Evolutionary conservation across 2,113 vertebrate genomes (phyloP).

Genomic region (Silurus meridionalis): DNA sequence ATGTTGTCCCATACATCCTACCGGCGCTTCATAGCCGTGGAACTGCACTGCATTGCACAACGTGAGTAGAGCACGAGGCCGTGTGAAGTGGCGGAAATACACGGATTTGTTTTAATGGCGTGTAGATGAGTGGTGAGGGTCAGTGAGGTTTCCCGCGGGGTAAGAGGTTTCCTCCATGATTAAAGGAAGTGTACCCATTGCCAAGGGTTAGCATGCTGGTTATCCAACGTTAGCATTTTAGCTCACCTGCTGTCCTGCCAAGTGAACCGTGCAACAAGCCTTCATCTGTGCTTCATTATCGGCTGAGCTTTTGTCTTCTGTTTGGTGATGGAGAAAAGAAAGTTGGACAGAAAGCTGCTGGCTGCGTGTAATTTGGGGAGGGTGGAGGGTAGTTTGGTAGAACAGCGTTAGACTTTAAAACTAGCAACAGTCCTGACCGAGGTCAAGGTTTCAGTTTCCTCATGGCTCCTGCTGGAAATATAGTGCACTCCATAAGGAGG

Average conservation of each 20-base stretch:
- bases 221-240: constrained; percentile 34
- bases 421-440: not conserved
- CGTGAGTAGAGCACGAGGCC: constrained; percentile 58
- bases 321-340: not conserved
- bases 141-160: not conserved
- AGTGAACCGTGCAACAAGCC: constrained; percentile 14
- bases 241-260: constrained; percentile 31
- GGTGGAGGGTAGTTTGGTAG: not conserved
- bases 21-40: constrained; percentile 49
- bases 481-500: not conserved
- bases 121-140: not conserved
- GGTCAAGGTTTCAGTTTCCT: constrained; percentile 19
- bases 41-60: constrained; percentile 56
- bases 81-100: not conserved
- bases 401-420: not conserved
- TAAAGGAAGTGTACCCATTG: not conserved
- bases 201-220: constrained; percentile 39
- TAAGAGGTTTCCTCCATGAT: not conserved
- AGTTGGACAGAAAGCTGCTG: not conserved
- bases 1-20: constrained; percentile 56
- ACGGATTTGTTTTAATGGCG: not conserved
- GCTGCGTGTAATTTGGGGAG: not conserved
- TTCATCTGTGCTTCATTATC: not conserved
- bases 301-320: not conserved
- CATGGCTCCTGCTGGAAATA: not conserved